A percentile compares a stretch with the other conserved stretches of the same genome.
Evolutionary conservation across 2,797 vertebrate species (phyloP).

Genomic region (Cryptoblepharus egeriae): DNA sequence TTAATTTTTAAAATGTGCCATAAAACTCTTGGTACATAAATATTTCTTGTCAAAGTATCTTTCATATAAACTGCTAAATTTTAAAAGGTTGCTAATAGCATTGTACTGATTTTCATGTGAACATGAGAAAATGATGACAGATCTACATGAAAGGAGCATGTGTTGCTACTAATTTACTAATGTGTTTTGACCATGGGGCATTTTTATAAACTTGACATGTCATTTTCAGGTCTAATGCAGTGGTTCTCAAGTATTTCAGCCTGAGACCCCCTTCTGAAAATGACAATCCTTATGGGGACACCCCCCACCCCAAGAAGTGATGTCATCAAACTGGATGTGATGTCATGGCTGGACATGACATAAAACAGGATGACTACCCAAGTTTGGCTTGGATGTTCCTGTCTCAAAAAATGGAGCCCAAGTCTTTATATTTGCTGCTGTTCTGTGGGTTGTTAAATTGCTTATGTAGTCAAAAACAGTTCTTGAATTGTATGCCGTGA

Average conservation of each 20-base stretch:
- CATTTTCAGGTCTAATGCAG: too few relatives aligned
- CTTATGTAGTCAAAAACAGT: neutral
- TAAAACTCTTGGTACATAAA: slow-evolving; percentile 25
- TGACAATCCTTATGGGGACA: too few relatives aligned
- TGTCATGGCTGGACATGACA: too few relatives aligned
- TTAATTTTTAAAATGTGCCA: slow-evolving; percentile 22
- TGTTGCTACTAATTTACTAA: neutral
- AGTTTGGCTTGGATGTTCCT: neutral
- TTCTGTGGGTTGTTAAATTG: neutral
- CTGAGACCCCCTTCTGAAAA: too few relatives aligned
- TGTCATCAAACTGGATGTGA: too few relatives aligned
- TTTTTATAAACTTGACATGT: neutral
- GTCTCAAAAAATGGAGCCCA: neutral
- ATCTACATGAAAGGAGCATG: neutral
- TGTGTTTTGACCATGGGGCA: neutral
- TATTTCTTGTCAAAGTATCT: slow-evolving; percentile 15
- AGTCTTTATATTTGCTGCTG: neutral
- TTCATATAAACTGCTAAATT: slow-evolving; percentile 1
- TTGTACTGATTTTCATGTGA: slow-evolving; percentile 14
- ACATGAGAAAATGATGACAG: neutral
- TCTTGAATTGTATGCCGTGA: neutral
- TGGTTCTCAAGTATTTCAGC: too few relatives aligned
- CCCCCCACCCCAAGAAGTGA: too few relatives aligned
- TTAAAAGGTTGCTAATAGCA: neutral
- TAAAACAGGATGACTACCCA: too few relatives aligned